Percentiles rank a stretch among this genome's conserved stretches.
These are phyloP conservation scores for Netelia inedita DNA, from an alignment of 2,888 invertebrate species.

Conservation along the genomic window DNA sequence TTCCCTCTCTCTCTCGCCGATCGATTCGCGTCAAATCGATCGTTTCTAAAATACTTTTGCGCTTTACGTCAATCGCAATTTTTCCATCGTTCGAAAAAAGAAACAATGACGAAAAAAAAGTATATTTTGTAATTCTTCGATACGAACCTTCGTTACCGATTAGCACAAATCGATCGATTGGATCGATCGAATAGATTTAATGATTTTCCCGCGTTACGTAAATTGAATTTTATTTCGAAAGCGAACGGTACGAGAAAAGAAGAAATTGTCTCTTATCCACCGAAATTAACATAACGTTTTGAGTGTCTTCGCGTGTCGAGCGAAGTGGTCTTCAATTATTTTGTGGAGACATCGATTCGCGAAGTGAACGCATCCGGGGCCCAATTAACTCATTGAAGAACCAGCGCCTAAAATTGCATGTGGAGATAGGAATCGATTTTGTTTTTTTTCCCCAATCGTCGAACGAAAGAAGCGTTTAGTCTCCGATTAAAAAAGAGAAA, in stretches of 20 bases:
- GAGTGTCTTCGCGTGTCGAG: conserved; percentile 27
- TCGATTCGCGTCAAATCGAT: conserved; percentile 1
- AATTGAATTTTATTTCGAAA: too few species aligned
- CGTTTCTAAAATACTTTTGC: conserved; percentile 49
- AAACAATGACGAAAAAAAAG: not conserved
- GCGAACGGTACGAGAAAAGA: not conserved
- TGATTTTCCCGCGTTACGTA: too few species aligned
- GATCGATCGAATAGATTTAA: too few species aligned
- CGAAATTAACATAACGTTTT: conserved; percentile 51
- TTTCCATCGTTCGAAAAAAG: conserved; percentile 2
- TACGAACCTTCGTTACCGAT: too few species aligned
- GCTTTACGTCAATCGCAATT: conserved; percentile 21
- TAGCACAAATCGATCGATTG: too few species aligned
- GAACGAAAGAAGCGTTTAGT: conserved; percentile 26
- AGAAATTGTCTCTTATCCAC: not conserved
- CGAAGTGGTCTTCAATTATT: conserved; percentile 36
- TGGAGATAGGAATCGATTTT: not conserved
- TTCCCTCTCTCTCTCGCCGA: conserved; percentile 8
- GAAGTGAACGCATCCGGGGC: conserved; percentile 2
- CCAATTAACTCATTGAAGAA: conserved; percentile 20
- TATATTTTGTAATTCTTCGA: not conserved
- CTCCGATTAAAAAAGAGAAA: conserved; percentile 29
- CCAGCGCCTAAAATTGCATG: not conserved
- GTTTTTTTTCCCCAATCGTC: conserved; percentile 23
- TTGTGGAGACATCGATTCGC: conserved; percentile 16